phyloP scores from a whole-genome alignment of 2,797 vertebrate species.

The Alosa sapidissima region DNA sequence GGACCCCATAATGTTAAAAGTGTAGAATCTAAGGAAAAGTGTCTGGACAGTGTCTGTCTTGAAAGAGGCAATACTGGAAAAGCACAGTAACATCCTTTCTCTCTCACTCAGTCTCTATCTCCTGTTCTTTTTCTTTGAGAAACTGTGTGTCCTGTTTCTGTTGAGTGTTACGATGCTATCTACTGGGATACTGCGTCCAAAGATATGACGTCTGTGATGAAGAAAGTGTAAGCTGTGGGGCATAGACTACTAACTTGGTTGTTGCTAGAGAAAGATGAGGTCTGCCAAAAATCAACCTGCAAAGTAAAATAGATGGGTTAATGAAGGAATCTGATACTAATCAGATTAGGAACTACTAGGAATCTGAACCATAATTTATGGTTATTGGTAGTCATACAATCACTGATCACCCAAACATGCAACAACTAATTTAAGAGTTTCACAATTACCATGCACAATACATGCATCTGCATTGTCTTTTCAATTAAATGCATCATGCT shows the following conservation, averaged over 20 bases:
- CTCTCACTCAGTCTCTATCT: neutral
- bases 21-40: neutral
- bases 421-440: no score
- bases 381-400: no score
- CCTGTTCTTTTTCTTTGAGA: neutral
- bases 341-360: no score
- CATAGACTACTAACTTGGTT: neutral
- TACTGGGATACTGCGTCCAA: slow-evolving; percentile 15
- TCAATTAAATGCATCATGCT: no score
- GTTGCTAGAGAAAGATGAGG: neutral
- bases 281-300: no score
- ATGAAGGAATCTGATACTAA: no score
- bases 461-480: no score
- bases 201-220: neutral
- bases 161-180: slow-evolving; percentile 41
- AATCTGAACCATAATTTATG: no score
- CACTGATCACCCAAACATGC: no score
- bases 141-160: neutral
- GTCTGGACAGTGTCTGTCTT: neutral
- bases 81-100: neutral
- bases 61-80: neutral
- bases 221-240: neutral
- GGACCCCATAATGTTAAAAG: neutral
- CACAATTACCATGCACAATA: no score
- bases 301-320: no score